Conservation (phyloP, 2,113 vertebrate species). For the Phyllostomus discolor region DNA sequence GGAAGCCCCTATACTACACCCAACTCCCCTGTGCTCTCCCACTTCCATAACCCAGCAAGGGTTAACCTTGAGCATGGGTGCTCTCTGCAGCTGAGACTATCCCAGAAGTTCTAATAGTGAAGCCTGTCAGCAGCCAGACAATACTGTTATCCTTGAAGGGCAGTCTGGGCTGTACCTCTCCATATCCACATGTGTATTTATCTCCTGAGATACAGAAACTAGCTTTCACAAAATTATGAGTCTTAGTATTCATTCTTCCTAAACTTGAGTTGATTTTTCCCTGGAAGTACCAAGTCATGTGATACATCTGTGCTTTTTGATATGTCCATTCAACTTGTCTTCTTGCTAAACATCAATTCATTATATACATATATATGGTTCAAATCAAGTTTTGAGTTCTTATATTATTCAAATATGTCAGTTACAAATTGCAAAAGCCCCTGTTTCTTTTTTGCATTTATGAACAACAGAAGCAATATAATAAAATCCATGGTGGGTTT, state of each 20-base stretch:
- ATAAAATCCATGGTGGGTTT: neutral
- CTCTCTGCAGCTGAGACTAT: neutral
- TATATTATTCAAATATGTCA: neutral
- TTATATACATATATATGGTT: neutral
- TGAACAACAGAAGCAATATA: neutral
- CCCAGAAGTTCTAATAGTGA: neutral
- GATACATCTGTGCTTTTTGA: neutral
- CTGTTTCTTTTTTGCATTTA: neutral
- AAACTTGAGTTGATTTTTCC: neutral
- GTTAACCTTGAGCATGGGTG: fast-evolving
- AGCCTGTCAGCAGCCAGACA: neutral
- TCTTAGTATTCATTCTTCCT: neutral
- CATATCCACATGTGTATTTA: neutral
- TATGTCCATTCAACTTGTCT: neutral
- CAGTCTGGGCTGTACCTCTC: neutral
- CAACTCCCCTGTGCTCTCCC: neutral
- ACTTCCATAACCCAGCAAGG: neutral
- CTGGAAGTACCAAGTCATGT: neutral
- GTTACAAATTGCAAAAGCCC: neutral
- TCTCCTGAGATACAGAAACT: neutral
- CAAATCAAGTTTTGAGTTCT: neutral
- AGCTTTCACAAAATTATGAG: neutral
- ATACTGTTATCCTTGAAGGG: neutral
- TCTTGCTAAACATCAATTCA: neutral
- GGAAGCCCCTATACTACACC: fast-evolving